A percentile compares a stretch with the other conserved stretches of the same genome.
These are phyloP conservation scores for Anomalospiza imberbis DNA, from an alignment of 2,797 vertebrate species.

Conservation along the genomic window DNA sequence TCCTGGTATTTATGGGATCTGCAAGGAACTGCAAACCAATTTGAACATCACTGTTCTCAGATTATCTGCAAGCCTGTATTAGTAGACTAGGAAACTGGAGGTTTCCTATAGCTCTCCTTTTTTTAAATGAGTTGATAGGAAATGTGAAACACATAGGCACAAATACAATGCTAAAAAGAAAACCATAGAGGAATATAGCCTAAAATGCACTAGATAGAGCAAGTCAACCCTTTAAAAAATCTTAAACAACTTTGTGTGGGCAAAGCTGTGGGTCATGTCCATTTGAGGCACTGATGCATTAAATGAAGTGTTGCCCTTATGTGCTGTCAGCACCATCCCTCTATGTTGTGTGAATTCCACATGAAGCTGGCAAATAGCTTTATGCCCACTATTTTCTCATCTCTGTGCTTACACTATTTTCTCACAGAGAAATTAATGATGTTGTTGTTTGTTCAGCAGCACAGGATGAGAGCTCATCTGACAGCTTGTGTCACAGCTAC, in stretches of 20 bases:
- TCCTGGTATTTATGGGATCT: not conserved
- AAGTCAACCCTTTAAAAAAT: not conserved
- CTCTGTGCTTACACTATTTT: not conserved
- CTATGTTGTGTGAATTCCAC: not conserved
- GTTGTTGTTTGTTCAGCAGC: conserved; percentile 29
- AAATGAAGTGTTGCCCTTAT: not conserved
- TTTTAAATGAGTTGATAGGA: not conserved
- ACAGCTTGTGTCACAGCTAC: not conserved
- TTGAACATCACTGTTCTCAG: not conserved
- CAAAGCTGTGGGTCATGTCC: not conserved
- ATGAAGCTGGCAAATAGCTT: not conserved
- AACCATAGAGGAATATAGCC: not conserved
- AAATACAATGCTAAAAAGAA: not conserved
- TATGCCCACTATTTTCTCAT: not conserved
- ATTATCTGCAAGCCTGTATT: accelerated
- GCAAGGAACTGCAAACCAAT: not conserved
- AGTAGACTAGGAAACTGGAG: not conserved
- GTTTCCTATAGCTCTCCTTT: not conserved
- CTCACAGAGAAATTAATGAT: conserved; percentile 8
- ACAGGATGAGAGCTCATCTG: conserved; percentile 38
- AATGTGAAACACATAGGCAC: not conserved
- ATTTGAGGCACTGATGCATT: not conserved
- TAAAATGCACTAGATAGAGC: not conserved
- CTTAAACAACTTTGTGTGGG: not conserved
- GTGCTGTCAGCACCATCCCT: not conserved